A percentile compares a stretch with the other conserved stretches of the same genome.
Evolutionary conservation across 1,140 invertebrate genomes (phyloP).

Genomic region (Neuroterus valhalla): DNA sequence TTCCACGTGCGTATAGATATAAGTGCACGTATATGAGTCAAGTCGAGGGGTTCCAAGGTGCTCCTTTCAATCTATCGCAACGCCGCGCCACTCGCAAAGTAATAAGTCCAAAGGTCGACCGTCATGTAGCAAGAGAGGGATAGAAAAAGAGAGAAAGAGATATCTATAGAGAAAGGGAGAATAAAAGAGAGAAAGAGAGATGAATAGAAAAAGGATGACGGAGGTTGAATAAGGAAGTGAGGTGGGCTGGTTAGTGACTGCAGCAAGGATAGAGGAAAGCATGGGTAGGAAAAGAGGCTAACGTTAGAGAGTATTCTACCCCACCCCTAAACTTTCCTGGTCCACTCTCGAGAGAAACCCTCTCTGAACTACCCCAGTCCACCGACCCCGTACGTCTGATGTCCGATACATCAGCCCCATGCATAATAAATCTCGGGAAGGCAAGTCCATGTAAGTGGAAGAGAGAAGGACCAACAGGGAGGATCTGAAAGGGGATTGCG

Average conservation of each 20-base stretch:
- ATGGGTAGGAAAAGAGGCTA: constrained; percentile 2
- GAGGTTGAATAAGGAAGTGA: background rate
- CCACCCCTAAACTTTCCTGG: constrained; percentile 35
- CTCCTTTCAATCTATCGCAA: constrained; percentile 58
- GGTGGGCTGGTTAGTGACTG: constrained; percentile 30
- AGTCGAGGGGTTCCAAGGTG: constrained; percentile 33
- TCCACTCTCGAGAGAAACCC: constrained; percentile 49
- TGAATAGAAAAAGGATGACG: constrained; percentile 48
- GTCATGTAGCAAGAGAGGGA: constrained; percentile 1
- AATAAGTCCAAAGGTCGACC: constrained; percentile 18
- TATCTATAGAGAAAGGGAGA: constrained; percentile 37
- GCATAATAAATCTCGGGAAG: constrained; percentile 66
- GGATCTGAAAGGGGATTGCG: constrained; percentile 2
- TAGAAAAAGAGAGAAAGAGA: constrained; percentile 28
- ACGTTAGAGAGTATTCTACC: constrained; percentile 3
- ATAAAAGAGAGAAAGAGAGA: constrained; percentile 20
- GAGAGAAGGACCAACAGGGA: background rate
- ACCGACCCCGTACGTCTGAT: constrained; percentile 45
- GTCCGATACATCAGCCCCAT: constrained; percentile 68
- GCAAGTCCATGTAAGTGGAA: constrained; percentile 4
- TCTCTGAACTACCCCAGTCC: constrained; percentile 30
- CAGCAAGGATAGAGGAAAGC: constrained; percentile 39
- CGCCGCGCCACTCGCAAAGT: constrained; percentile 35
- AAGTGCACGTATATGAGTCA: constrained; percentile 22
- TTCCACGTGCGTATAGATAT: constrained; percentile 29